Evolutionary conservation across 2,888 invertebrate genomes (phyloP).

Genomic region (Leptinotarsa juncta): DNA sequence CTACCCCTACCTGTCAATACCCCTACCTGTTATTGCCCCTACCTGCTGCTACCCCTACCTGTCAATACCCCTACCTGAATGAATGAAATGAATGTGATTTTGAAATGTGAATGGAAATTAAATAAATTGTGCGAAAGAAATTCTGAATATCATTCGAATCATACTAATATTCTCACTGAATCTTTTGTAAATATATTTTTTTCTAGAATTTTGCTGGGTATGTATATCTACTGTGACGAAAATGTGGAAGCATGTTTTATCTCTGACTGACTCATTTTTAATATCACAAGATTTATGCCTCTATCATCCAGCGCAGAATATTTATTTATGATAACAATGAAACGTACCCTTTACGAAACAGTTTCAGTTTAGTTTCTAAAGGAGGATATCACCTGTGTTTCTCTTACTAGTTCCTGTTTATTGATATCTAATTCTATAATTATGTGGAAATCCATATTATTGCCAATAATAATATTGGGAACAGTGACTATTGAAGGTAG

Average conservation of each 20-base stretch:
- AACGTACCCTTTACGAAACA: not conserved
- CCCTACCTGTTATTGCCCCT: too few species aligned
- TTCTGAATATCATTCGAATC: too few species aligned
- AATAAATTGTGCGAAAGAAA: too few species aligned
- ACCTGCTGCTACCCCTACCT: too few species aligned
- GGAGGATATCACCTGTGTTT: not conserved
- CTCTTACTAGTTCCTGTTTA: not conserved
- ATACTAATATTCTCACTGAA: not conserved
- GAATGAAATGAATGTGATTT: too few species aligned
- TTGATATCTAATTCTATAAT: not conserved
- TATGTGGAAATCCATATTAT: not conserved
- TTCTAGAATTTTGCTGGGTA: not conserved
- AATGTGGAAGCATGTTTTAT: not conserved
- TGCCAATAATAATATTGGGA: not conserved
- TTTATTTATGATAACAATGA: slow-evolving; percentile 7
- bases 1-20: too few species aligned
- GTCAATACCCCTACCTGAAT: too few species aligned
- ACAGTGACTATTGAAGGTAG: not conserved
- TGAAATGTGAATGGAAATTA: too few species aligned
- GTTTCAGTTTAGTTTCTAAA: not conserved
- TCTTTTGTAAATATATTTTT: not conserved
- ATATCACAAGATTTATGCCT: not conserved
- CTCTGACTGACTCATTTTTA: slow-evolving; percentile 3
- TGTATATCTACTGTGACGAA: not conserved
- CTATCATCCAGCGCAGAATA: not conserved